These are phyloP conservation scores for Catalaphyllia jardinei DNA, from an alignment of 64 coral and sea anemone genomes.

Conservation along the genomic window DNA sequence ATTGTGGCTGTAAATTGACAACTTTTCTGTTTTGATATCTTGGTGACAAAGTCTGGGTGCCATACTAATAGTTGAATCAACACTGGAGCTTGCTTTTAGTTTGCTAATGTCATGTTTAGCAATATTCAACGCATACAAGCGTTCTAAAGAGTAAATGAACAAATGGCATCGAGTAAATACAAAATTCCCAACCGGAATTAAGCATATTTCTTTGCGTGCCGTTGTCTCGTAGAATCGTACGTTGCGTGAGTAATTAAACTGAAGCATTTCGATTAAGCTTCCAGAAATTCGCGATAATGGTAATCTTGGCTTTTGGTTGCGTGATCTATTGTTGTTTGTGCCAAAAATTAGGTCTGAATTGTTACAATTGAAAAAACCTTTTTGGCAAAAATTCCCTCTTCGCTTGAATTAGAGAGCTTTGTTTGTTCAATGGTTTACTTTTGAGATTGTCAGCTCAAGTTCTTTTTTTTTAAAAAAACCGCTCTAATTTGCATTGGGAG, in stretches of 20 bases:
- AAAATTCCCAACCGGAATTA: not conserved
- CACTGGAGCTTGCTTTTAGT: not conserved
- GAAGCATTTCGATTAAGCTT: not conserved
- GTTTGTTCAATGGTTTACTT: slow-evolving; percentile 4
- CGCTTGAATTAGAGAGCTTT: slow-evolving; percentile 6
- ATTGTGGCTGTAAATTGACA: not conserved
- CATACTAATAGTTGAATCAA: slow-evolving; percentile 35
- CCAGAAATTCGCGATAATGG: not conserved
- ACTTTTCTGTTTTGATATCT: not conserved
- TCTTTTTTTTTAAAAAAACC: not conserved
- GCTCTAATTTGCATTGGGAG: slow-evolving; percentile 18
- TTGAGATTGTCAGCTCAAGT: not conserved
- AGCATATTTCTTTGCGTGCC: not conserved
- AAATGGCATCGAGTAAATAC: not conserved
- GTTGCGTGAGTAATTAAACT: slow-evolving; percentile 4
- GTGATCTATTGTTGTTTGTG: not conserved
- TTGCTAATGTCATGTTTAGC: slow-evolving; percentile 14
- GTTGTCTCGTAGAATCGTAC: not conserved
- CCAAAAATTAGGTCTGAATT: not conserved
- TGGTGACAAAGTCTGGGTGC: slow-evolving; percentile 18
- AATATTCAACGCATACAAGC: not conserved
- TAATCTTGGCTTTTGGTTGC: not conserved
- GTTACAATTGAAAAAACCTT: not conserved
- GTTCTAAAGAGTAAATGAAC: slow-evolving; percentile 10
- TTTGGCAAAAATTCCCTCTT: not conserved